These are phyloP conservation scores for Coelinius sp. DNA, from an alignment of 2,888 invertebrate genomes.

Conservation along the genomic window DNA sequence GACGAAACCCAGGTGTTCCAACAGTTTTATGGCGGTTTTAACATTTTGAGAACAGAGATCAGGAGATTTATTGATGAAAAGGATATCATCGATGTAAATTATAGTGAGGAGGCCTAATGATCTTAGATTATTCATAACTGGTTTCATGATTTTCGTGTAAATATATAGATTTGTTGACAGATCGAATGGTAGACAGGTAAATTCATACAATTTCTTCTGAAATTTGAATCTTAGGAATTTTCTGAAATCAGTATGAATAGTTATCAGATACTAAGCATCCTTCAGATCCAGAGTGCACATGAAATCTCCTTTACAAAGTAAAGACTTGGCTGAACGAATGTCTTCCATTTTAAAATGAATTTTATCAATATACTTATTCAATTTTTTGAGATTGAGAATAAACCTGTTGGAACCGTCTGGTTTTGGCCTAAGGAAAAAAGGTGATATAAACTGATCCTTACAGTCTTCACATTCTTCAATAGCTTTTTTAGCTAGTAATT, in stretches of 20 bases:
- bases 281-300: neutral
- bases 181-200: neutral
- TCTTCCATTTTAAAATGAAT: conserved; percentile 1
- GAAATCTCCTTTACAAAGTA: neutral
- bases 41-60: neutral
- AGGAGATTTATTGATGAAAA: neutral
- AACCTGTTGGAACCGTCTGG: neutral
- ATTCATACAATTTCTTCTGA: neutral
- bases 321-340: neutral
- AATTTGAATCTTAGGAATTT: neutral
- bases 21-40: neutral
- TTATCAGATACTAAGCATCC: neutral
- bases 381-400: neutral
- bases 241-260: neutral
- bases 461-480: neutral
- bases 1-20: neutral
- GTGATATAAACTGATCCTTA: neutral
- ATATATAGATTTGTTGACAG: neutral
- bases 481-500: neutral
- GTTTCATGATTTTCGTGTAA: neutral
- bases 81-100: conserved; percentile 3
- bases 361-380: neutral
- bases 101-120: neutral
- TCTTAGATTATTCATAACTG: neutral
- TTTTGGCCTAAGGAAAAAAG: neutral